Base-by-base conservation (phyloP, 2,888 invertebrate species). In the Chymomyza caudatula region DNA sequence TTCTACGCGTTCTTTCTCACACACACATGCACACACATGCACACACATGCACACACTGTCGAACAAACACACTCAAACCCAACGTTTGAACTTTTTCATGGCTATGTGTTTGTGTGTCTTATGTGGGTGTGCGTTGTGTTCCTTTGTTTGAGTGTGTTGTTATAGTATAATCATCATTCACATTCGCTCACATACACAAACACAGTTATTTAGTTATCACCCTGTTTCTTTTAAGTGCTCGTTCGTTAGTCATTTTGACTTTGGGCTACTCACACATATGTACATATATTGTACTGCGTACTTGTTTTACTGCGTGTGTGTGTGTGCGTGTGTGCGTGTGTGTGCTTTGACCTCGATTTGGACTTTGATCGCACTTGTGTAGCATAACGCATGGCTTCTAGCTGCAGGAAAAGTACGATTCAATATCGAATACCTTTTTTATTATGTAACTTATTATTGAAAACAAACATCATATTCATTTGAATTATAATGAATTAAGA, bases 351-450 rank as follows among this genome's bases (percentile, higher is more conserved):
- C 11, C 17, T 20, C 23, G n/a, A 25, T 23, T 43, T 58, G 47
- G 47, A 56, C 43, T 42, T 56, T 43, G 43, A 56, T 56, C 43
- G 20, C 19, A 42, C 15, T 42, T 42, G 37, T 56, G 42, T 42
- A 56, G 56, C 56, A 56, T 42, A 56, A 11, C 29, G 11, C 29
- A 11, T 37, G 29, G 29, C 11, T 37, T 11, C 11, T 37, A 11
- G 29, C 29, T 37, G 8, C 29, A 37, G 29, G 11, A 37, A 37
- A 29, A 37, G 11, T 11, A 37, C 11, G 11, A 37, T 37, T 37
- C 29, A 6, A 6, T 25, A 11, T 8, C 29, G 2, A 37, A 37
- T 11, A 37, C 25, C 8, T 37, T 11, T 37, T 37, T 37, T 4
- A n/a, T n/a, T 11, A 37, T 59, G 59, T n/a, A n/a, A n/a, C n/a